Evolutionary conservation across 2,888 invertebrate species (phyloP), one percentile per base, ranked within the genome.

Genomic region (Empis livida): DNA sequence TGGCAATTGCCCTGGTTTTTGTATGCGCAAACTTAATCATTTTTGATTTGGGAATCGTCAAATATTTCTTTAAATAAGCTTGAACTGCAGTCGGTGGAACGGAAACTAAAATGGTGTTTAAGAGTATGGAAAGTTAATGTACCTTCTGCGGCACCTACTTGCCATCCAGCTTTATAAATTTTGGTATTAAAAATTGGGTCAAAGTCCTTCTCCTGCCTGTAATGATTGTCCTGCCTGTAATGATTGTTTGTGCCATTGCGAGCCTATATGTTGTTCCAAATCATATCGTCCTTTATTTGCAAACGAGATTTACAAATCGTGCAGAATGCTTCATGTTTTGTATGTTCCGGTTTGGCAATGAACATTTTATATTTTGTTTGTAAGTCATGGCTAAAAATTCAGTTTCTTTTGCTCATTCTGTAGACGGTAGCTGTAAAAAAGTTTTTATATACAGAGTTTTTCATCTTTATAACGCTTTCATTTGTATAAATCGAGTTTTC

Each of bases 201-300:
- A 45, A 9, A 27, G n/a, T n/a, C n/a, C 32, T 46, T 20, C n/a
- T 46, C 15, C 42, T 23, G 32, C 42, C 42, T n/a, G n/a, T n/a
- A n/a, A n/a, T n/a, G n/a, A n/a, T 15, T 14, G n/a, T 15, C 16
- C 46, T 16, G 42, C 32, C 37, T 30, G 41, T 32, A 46, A 13
- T 42, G 37, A 31, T n/a, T 41, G 42, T 32, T 45, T 40, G 45
- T 45, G 41, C 41, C 38, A 38, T 44, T 45, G 10, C 27, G 41
- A 41, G 20, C 20, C 17, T 32, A 41, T 45, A 32, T 45, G 45
- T 31, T 45, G 45, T 20, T 45, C 45, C 27, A 40, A 40, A 38
- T 45, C 45, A 35, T 43, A 46, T 15, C 42, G 42, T 17, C 39
- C 43, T 27, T 43, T 47, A 39, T 47, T 47, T 13, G 46, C 46